These are phyloP conservation scores for Gymnothorax javanicus DNA, from an alignment of 2,797 vertebrate genomes.

Conservation along the genomic window DNA sequence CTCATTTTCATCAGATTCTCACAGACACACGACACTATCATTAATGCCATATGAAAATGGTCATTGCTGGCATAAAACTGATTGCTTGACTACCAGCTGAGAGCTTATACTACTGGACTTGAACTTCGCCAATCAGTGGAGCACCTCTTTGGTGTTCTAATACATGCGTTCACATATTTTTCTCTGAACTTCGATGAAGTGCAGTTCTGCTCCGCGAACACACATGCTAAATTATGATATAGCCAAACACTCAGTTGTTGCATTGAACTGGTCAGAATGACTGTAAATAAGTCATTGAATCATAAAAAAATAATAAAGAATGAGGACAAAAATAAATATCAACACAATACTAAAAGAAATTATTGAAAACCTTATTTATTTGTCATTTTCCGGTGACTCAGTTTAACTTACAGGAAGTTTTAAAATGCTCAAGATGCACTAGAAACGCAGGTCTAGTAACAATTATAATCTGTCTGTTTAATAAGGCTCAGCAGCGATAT, in stretches of 20 bases:
- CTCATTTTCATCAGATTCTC: not conserved
- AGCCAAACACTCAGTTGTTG: no score
- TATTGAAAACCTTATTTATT: no score
- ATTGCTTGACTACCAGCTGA: not conserved
- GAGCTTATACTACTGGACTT: not conserved
- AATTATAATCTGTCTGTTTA: not conserved
- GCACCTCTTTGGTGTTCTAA: not conserved
- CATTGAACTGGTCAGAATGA: not conserved
- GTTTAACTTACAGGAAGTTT: not conserved
- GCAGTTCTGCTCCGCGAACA: not conserved
- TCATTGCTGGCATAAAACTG: not conserved
- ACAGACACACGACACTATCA: not conserved
- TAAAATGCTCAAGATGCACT: not conserved
- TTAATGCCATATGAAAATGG: not conserved
- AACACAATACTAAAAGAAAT: no score
- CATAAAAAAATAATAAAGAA: not conserved
- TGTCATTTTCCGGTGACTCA: not conserved
- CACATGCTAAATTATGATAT: not conserved
- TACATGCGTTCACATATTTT: not conserved
- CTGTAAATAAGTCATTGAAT: not conserved
- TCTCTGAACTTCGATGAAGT: not conserved
- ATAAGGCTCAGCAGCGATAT: not conserved
- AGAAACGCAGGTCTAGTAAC: not conserved
- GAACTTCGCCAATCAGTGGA: not conserved
- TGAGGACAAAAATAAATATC: not conserved